A percentile compares a stretch with the other conserved stretches of the same genome.
Conservation (phyloP, 2,888 invertebrate species). For the Ecdyonurus torrentis region DNA sequence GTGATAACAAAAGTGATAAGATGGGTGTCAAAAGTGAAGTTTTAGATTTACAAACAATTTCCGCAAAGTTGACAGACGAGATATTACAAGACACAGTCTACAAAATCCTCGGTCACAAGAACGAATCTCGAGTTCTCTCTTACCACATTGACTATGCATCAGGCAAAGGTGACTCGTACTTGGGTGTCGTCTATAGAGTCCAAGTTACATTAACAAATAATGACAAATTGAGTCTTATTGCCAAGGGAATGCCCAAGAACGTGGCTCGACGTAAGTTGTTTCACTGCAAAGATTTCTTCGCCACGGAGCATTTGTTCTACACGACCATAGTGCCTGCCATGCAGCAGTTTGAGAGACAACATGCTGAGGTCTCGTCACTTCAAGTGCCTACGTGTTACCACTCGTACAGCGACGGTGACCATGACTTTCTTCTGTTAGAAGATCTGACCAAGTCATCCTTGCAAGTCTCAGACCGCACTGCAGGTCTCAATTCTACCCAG, state of each 20-base stretch:
- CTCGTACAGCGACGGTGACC: not conserved
- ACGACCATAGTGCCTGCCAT: not conserved
- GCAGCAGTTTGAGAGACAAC: not conserved
- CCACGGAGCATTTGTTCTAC: not conserved
- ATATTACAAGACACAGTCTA: not conserved
- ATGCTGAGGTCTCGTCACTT: no score
- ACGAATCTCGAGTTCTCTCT: not conserved
- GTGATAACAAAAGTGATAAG: no score
- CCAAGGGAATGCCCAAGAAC: not conserved
- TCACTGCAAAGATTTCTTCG: not conserved
- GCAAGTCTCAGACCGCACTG: slow-evolving; percentile 12
- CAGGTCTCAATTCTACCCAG: slow-evolving; percentile 12
- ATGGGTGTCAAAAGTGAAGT: no score
- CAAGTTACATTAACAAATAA: not conserved
- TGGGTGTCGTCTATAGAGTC: not conserved
- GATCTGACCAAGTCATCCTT: slow-evolving; percentile 13
- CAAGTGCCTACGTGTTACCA: not conserved
- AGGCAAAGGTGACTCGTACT: not conserved
- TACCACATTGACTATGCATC: no score
- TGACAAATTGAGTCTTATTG: not conserved
- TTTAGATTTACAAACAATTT: no score
- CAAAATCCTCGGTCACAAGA: not conserved
- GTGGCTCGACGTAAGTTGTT: not conserved
- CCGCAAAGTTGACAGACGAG: not conserved
- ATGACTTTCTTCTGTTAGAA: slow-evolving; percentile 13